Evolutionary conservation across 2,888 invertebrate species (phyloP), one percentile per base, ranked within the genome.

Genomic region (Thumatha senex): DNA sequence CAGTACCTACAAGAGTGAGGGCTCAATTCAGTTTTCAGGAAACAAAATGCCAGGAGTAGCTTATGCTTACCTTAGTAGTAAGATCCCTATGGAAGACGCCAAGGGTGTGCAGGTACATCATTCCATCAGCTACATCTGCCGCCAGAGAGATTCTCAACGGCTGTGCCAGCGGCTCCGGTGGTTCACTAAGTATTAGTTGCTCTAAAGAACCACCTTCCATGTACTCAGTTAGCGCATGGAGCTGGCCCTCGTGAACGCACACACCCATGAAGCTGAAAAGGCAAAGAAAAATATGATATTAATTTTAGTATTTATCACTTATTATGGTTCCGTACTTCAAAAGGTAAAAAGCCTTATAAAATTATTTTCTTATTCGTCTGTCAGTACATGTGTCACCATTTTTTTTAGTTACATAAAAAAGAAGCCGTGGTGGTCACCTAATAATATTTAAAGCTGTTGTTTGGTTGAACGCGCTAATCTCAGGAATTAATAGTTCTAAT

Each of bases 1-100:
- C n/a, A n/a, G 5, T 24, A 24, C 18, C 18, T 24, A 24, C 18
- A n/a, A n/a, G n/a, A n/a, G n/a, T n/a, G n/a, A n/a, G n/a, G n/a
- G n/a, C n/a, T n/a, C n/a, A n/a, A n/a, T n/a, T n/a, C n/a, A 24
- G 18, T 24, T 24, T 24, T 4, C 18, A 24, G 18, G n/a, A 24
- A 24, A 24, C 18, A 24, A 24, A 36, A 36, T 14, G 7, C 9
- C 36, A 9, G 8, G 5, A 7, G 9, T n/a, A 12, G 29, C 10
- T 40, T n/a, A 11, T 15, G 30, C 70, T 77, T 75, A 97, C 97
- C 94, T 98, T 98, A 84, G 98, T 96, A 66, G 98, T 98, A 76
- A 98, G 95, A 89, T 98, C 98, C 69, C 98, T 93, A 84, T 99
- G 99, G 90, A 99, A 98, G 81, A 98, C 95, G 51, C 97, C 97